Evolutionary conservation across 2,888 invertebrate genomes (phyloP).

Genomic region (Dolomedes plantarius): DNA sequence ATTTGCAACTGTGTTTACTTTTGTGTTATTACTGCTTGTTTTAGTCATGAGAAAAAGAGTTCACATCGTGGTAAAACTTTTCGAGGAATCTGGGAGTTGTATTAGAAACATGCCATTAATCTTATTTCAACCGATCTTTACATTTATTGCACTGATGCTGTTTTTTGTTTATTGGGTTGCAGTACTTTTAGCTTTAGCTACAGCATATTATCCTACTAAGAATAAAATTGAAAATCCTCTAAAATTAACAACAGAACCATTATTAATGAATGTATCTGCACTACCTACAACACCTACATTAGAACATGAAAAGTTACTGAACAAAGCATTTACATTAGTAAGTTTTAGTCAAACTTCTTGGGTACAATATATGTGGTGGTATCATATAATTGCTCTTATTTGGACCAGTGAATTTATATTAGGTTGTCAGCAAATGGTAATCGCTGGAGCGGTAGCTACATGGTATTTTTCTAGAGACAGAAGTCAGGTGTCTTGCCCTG

Average conservation of each 20-base stretch:
- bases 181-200: constrained; percentile 85
- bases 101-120: constrained; percentile 89
- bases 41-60: constrained; percentile 88
- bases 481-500: constrained; percentile 51
- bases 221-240: constrained; percentile 48
- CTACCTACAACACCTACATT: constrained; percentile 79
- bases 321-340: constrained; percentile 71
- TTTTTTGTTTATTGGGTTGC: constrained; percentile 92
- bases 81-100: constrained; percentile 92
- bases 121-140: constrained; percentile 84
- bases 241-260: constrained; percentile 20
- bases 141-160: constrained; percentile 85
- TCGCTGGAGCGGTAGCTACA: constrained; percentile 92
- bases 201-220: constrained; percentile 74
- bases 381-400: constrained; percentile 90
- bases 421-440: constrained; percentile 94
- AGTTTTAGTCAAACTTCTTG: constrained; percentile 79
- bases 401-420: constrained; percentile 97
- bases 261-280: not conserved
- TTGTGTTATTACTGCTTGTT: constrained; percentile 85
- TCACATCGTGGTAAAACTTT: constrained; percentile 87
- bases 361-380: constrained; percentile 96
- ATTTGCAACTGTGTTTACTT: constrained; percentile 90
- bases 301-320: constrained; percentile 48
- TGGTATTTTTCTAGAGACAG: constrained; percentile 86